Conservation (phyloP, 2,113 vertebrate genomes). For the Mus musculus region GRCm39 chr10:48493001-48493500, state of each 20-base stretch:
- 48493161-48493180: background rate
- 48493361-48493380: background rate
- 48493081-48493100: background rate
- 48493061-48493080: background rate
- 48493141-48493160: background rate
- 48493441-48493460: background rate
- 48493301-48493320: background rate
- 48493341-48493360: background rate
- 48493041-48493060: background rate
- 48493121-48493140: background rate
- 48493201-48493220: background rate
- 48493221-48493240: background rate
- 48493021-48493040: background rate
- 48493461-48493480: background rate
- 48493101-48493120: background rate
- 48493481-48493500: background rate
- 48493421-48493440: background rate
- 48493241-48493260: background rate
- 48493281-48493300: background rate
- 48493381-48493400: background rate
- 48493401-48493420: background rate
- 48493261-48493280: background rate
- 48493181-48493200: background rate
- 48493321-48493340: background rate
- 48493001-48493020: background rate